Conservation (phyloP, 2,888 invertebrate genomes). For the Zygogramma bicolorata region DNA sequence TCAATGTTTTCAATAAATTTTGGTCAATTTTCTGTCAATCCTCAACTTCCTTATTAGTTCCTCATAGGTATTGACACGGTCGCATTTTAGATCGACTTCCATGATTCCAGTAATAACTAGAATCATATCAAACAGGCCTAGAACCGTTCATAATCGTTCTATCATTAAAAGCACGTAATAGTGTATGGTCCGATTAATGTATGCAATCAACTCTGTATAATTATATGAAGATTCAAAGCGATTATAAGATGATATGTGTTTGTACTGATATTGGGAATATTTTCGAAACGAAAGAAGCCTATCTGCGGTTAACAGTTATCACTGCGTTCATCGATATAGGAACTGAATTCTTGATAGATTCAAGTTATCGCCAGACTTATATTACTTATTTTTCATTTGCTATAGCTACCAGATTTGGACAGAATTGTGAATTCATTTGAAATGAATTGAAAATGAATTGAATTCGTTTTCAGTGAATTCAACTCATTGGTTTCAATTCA, state of each 20-base stretch:
- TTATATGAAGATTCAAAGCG: not conserved
- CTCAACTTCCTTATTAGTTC: not conserved
- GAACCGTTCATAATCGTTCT: not conserved
- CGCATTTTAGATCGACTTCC: not conserved
- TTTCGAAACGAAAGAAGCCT: too few species aligned
- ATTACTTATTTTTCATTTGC: too few species aligned
- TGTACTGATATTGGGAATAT: too few species aligned
- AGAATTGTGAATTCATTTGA: too few species aligned
- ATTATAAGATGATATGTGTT: not conserved
- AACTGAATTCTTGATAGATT: too few species aligned
- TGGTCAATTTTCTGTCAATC: not conserved
- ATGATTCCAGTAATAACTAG: conserved; percentile 14
- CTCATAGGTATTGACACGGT: not conserved
- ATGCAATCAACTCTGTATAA: not conserved
- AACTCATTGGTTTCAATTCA: too few species aligned
- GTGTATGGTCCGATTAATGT: conserved; percentile 8
- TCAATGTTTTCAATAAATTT: not conserved
- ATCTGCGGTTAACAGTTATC: too few species aligned
- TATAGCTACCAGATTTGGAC: too few species aligned
- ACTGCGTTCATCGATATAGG: too few species aligned
- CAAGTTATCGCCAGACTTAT: too few species aligned
- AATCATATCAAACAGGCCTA: conserved; percentile 9
- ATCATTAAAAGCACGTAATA: not conserved
- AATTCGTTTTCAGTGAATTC: too few species aligned
- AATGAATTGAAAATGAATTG: too few species aligned